Evolutionary conservation across 2,113 vertebrate genomes (phyloP), one percentile per base, ranked within the genome.

Genomic region (Struthidea cinerea): DNA sequence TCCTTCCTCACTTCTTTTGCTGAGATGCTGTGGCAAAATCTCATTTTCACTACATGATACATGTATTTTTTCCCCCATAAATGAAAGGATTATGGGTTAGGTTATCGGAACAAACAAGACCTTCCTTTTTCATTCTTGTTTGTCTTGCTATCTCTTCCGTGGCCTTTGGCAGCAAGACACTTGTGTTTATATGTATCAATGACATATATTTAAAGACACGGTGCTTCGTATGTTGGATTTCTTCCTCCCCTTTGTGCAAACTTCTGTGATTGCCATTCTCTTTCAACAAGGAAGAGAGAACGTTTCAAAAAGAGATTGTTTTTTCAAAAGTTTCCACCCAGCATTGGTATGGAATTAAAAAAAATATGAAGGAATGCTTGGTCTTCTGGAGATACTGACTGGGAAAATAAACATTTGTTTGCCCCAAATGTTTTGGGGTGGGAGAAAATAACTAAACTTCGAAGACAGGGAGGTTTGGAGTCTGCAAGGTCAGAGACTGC

Each of bases 71-170:
- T 50, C 13, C 35, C 19, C 60, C 71, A 55, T 86, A 81, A 90
- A 49, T 89, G 37, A 60, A 70, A 77, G n/a, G 49, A 19, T 49
- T 88, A 35, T 46, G 76, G 35, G 37, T 78, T 86, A 68, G 64
- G 82, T 89, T 81, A 70, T 90, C 35, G 92, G 92, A 84, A 68
- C 73, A 88, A 95, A 75, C 56, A 89, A 64, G 60, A 70, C 69
- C 30, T 94, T 94, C 52, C 37, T 83, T 81, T 96, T 91, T 89
- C 22, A 19, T 87, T 94, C 61, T 76, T 89, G 67, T 93, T 94
- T 94, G 80, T 71, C 67, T 44, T 94, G 85, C 63, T 77, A 1
- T 93, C 94, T 94, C 35, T 93, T 67, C 68, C 6, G 7, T 91
- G 90, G 90, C 79, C 67, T 88, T 86, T 86, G 85, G 76, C 90